phyloP scores from a whole-genome alignment of 1,140 invertebrate genomes.

The Sitobion miscanthi region DNA sequence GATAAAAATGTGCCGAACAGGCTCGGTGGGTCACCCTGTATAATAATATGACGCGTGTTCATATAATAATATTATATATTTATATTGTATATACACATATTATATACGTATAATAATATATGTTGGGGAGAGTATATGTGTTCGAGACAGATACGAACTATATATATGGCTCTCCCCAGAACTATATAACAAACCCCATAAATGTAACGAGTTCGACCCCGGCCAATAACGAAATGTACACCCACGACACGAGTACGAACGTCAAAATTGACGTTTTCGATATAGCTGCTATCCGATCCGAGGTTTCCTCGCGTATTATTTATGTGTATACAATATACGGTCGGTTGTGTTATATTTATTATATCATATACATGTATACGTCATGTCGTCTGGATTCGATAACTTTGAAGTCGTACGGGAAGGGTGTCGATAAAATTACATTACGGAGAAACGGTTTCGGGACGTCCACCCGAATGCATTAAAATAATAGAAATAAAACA shows the following conservation, averaged over 20 bases:
- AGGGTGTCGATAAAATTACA: conserved; percentile 27
- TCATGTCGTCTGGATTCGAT: neutral
- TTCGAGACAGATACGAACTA: neutral
- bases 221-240: conserved; percentile 18
- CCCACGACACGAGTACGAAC: neutral
- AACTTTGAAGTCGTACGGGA: neutral
- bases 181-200: conserved; percentile 23
- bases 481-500: conserved; percentile 29
- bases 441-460: neutral
- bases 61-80: too few relatives aligned
- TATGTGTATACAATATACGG: neutral
- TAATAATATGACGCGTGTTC: neutral
- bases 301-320: conserved; percentile 10
- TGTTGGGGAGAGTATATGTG: neutral
- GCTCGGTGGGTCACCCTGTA: neutral
- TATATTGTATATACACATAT: too few relatives aligned
- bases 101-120: too few relatives aligned
- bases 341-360: neutral
- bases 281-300: neutral
- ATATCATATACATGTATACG: neutral
- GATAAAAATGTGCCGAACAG: too few relatives aligned
- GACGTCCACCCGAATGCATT: neutral
- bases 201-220: conserved; percentile 22
- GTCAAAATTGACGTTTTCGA: conserved; percentile 44
- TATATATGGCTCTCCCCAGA: neutral